Base-by-base conservation (phyloP, 2,113 vertebrate species). In the Myotis brandtii region DNA sequence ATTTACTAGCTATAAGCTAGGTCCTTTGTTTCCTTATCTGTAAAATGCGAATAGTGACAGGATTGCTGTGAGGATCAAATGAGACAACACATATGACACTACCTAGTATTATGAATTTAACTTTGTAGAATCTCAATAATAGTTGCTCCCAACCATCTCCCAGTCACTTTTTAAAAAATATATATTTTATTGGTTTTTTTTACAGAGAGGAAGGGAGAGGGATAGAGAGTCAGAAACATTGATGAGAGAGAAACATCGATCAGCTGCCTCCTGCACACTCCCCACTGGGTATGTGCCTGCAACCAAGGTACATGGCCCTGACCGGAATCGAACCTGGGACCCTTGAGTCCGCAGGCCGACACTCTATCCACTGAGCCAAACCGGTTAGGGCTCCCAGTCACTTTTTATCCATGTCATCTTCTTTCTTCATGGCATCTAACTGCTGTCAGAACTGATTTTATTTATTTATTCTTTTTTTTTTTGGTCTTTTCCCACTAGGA, bases 401-500 rank as follows among this genome's bases (percentile, higher is more conserved):
- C 34, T 59, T 85, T 75, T 59, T 81, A 50, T 64, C 23, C 25
- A 77, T 3, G 40, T 50, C 18, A 56, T 9, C 16, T 14, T 85
- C 90, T 93, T 91, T 37, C 56, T 83, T 95, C 77, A 62, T 0
- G 80, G 59, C 59, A 70, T 37, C 48, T 46, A 70, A 70, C 40
- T 9, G 69, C 20, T 87, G 92, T 75, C 6, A 69, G 81, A 86
- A 81, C 23, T 40, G 16, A 75, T 67, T 84, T 66, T 80, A 40
- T 48, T 79, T 79, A n/a, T 52, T 77, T 54, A 20, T 7, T 40
- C 1, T 3, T 25, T 59, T 25, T 59, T 56, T 37, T 87, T 82
- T 80, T 70, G 62, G n/a, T 89, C 32, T 89, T 94, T 62, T 93
- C 23, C 59, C n/a, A 77, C 66, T 64, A 46, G 52, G 62, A 62